Percentiles rank a stretch among this genome's conserved stretches.
These are phyloP conservation scores for Paramisgurnus dabryanus DNA, from an alignment of 2,113 vertebrate species.

Conservation along the genomic window DNA sequence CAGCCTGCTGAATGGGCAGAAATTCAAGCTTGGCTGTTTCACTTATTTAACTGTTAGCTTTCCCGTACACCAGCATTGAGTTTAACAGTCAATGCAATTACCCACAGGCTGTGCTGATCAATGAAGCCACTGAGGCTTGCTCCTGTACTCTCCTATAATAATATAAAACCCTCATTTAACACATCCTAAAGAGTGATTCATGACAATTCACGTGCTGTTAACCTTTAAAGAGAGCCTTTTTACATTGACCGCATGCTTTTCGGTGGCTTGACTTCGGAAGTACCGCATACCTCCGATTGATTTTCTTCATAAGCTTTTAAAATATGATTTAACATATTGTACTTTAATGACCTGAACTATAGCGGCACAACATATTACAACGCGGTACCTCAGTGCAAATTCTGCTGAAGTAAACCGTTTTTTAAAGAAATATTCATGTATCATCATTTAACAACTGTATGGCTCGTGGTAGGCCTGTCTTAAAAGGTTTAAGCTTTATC, in stretches of 20 bases:
- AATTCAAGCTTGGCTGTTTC: conserved; percentile 37
- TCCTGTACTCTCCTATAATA: conserved; percentile 14
- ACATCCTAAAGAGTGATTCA: conserved; percentile 6
- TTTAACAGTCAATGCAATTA: conserved; percentile 38
- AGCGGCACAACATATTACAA: too few relatives aligned
- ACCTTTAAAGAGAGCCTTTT: background rate
- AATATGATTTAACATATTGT: too few relatives aligned
- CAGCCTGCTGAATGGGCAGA: conserved; percentile 42
- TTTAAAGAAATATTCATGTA: background rate
- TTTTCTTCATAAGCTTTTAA: background rate
- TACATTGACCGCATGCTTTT: background rate
- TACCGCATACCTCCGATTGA: too few relatives aligned
- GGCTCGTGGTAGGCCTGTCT: background rate
- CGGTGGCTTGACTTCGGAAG: background rate
- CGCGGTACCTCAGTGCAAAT: background rate
- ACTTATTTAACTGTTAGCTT: conserved; percentile 36
- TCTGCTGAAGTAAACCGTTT: background rate
- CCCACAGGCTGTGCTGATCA: background rate
- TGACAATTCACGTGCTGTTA: background rate
- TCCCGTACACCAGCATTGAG: conserved; percentile 10
- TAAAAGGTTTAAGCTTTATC: background rate
- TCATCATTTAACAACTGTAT: background rate
- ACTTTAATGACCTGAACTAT: too few relatives aligned
- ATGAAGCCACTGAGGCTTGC: conserved; percentile 7
- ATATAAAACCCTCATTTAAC: conserved; percentile 22